phyloP scores from a whole-genome alignment of 2,888 invertebrate species.

The Listrodromus nycthemerus region DNA sequence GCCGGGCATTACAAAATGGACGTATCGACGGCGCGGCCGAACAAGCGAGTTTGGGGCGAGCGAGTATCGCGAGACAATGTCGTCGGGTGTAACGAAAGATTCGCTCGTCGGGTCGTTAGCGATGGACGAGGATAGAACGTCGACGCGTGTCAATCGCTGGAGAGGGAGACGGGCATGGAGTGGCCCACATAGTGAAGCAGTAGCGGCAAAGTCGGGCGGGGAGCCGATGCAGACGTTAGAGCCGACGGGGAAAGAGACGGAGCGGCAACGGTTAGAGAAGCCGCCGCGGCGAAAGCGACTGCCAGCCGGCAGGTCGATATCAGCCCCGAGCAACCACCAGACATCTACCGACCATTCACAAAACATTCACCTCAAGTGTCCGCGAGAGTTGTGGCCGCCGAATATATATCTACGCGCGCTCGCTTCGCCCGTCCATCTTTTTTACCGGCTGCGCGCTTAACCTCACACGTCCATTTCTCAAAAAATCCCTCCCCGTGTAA shows the following conservation, averaged over 20 bases:
- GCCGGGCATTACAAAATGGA: no score
- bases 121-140: neutral
- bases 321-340: conserved; percentile 83
- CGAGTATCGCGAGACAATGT: neutral
- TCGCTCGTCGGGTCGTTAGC: neutral
- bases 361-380: conserved; percentile 84
- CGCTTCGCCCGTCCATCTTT: conserved; percentile 58
- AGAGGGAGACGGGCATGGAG: neutral
- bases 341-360: conserved; percentile 84
- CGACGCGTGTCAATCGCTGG: conserved; percentile 1
- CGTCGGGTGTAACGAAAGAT: neutral
- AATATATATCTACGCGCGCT: conserved; percentile 27
- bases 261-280: conserved; percentile 51
- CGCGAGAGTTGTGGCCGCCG: conserved; percentile 70
- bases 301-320: conserved; percentile 82
- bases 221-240: conserved; percentile 19
- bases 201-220: neutral
- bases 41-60: neutral
- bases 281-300: conserved; percentile 61
- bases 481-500: no score
- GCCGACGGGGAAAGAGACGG: conserved; percentile 21
- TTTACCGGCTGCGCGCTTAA: conserved; percentile 15
- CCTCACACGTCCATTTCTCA: conserved; percentile 51
- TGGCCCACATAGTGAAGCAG: neutral
- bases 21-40: no score